Evolutionary conservation across 2,113 vertebrate genomes (phyloP).

Genomic region (Periophthalmus modestus): DNA sequence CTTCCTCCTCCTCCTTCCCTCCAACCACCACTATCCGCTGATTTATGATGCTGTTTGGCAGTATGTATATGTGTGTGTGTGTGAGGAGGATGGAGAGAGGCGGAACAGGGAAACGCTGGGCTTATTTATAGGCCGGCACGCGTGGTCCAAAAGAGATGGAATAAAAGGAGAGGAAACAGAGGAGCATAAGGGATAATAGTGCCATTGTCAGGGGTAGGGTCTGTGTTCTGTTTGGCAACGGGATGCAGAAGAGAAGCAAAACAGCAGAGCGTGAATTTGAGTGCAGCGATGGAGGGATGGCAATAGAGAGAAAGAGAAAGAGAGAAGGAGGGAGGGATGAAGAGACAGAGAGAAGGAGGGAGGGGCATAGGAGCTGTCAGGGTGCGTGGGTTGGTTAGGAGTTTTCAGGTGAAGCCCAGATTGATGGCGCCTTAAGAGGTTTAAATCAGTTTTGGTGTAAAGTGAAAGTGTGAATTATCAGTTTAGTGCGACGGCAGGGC

Average conservation of each 20-base stretch:
- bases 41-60: conserved; percentile 81
- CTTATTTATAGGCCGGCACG: conserved; percentile 59
- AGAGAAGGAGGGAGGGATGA: conserved; percentile 53
- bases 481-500: conserved; percentile 6
- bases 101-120: conserved; percentile 52
- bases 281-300: conserved; percentile 47
- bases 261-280: conserved; percentile 56
- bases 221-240: conserved; percentile 38
- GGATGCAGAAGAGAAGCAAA: conserved; percentile 35
- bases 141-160: background rate
- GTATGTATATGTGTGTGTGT: conserved; percentile 70
- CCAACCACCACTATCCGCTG: conserved; percentile 53
- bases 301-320: conserved; percentile 42
- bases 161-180: conserved; percentile 26
- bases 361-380: conserved; percentile 49
- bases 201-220: conserved; percentile 50
- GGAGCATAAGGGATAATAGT: conserved; percentile 36
- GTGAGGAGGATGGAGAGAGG: conserved; percentile 64
- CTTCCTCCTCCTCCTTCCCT: conserved; percentile 32
- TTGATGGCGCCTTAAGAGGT: conserved; percentile 20
- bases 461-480: background rate
- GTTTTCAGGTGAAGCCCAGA: conserved; percentile 62
- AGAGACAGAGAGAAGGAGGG: conserved; percentile 35
- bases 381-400: conserved; percentile 56
- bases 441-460: conserved; percentile 8